Conservation (phyloP, 2,888 invertebrate species). For the Amblyjoppa fuscipennis region DNA sequence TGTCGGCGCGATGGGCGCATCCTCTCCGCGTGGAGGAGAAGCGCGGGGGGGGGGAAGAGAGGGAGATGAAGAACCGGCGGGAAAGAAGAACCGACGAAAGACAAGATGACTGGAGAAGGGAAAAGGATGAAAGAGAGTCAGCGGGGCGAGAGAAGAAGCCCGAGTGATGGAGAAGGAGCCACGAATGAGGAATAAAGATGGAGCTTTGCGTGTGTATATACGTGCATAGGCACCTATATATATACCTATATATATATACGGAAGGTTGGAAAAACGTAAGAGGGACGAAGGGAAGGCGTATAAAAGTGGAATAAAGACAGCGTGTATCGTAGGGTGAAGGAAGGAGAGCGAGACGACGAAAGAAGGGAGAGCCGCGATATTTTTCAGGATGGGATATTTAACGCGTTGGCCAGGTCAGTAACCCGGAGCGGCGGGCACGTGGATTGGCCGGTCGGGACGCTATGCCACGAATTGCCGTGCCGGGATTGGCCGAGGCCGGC, state of each 20-base stretch:
- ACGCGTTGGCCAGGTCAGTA: slow-evolving; percentile 84
- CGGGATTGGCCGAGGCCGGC: slow-evolving; percentile 83
- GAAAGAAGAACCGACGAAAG: slow-evolving; percentile 62
- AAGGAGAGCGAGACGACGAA: slow-evolving; percentile 69
- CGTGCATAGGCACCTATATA: neutral
- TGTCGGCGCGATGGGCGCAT: slow-evolving; percentile 41
- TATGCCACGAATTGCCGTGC: slow-evolving; percentile 83
- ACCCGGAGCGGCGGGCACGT: slow-evolving; percentile 80
- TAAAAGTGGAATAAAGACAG: slow-evolving; percentile 40
- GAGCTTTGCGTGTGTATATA: neutral
- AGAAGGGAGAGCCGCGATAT: slow-evolving; percentile 79
- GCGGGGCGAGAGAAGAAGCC: slow-evolving; percentile 36
- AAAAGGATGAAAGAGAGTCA: slow-evolving; percentile 56
- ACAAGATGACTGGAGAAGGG: slow-evolving; percentile 58
- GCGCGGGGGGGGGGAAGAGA: slow-evolving; percentile 12
- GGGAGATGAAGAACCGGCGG: slow-evolving; percentile 59
- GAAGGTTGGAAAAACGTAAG: slow-evolving; percentile 34
- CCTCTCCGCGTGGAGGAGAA: slow-evolving; percentile 56
- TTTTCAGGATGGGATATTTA: slow-evolving; percentile 85
- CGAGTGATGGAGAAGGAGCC: slow-evolving; percentile 51
- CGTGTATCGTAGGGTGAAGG: slow-evolving; percentile 26
- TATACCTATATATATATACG: neutral
- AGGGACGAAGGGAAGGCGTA: slow-evolving; percentile 32
- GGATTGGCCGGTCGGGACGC: slow-evolving; percentile 81
- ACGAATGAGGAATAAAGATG: slow-evolving; percentile 35